Percentiles rank a stretch among this genome's conserved stretches.
phyloP scores from a whole-genome alignment of 2,888 invertebrate species.

The Cheilosia variabilis region DNA sequence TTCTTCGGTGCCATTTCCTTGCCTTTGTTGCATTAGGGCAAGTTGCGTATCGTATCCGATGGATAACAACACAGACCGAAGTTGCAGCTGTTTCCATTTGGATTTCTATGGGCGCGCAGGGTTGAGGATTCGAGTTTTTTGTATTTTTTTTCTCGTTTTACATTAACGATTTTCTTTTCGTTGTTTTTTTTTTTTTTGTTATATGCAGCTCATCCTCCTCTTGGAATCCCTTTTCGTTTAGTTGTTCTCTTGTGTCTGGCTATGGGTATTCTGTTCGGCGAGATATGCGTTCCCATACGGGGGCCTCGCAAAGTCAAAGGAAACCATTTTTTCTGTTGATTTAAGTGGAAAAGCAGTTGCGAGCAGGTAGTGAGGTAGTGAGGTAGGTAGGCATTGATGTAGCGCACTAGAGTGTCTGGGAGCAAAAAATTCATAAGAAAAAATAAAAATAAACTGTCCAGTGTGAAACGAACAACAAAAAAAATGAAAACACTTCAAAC shows the following conservation, averaged over 20 bases:
- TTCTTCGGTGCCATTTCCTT: conserved; percentile 8
- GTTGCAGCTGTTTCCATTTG: conserved; percentile 60
- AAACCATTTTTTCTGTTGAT: conserved; percentile 37
- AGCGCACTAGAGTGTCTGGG: conserved; percentile 17
- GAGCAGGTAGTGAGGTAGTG: conserved; percentile 63
- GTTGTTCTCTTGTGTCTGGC: conserved; percentile 9
- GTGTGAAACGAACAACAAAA: conserved; percentile 13
- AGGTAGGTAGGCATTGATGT: conserved; percentile 56
- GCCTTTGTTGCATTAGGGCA: conserved; percentile 53
- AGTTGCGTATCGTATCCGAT: conserved; percentile 68
- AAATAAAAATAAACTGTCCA: conserved; percentile 5
- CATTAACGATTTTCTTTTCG: conserved; percentile 27
- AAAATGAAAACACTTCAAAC: neutral
- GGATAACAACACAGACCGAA: conserved; percentile 50
- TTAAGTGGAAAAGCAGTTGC: conserved; percentile 68
- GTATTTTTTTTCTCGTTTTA: conserved; percentile 14
- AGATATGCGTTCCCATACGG: conserved; percentile 63
- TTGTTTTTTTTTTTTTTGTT: conserved; percentile 23
- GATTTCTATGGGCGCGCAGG: conserved; percentile 35
- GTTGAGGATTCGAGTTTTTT: conserved; percentile 25
- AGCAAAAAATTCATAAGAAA: conserved; percentile 17
- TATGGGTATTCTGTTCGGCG: conserved; percentile 26
- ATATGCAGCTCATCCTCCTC: conserved; percentile 17
- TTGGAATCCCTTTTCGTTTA: conserved; percentile 9
- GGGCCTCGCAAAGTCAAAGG: conserved; percentile 52